Evolutionary conservation across 1,140 invertebrate species (phyloP).

Genomic region (Procambarus clarkii): DNA sequence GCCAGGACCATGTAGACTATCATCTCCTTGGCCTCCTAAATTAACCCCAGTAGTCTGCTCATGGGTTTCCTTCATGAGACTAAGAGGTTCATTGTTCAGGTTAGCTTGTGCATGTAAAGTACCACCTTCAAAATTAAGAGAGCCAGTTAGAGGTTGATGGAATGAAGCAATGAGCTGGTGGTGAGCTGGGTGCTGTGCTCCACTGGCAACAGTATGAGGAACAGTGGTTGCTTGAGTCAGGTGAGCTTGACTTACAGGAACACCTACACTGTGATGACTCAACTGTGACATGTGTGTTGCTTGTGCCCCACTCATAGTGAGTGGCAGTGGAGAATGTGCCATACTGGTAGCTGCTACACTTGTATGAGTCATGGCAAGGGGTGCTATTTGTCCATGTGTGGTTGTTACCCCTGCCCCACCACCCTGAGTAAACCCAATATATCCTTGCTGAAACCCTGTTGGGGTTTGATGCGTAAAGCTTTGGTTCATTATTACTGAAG

Average conservation of each 20-base stretch:
- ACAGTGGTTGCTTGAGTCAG: slow-evolving; percentile 39
- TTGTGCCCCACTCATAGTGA: slow-evolving; percentile 63
- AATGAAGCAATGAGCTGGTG: slow-evolving; percentile 65
- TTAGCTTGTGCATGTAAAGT: slow-evolving; percentile 54
- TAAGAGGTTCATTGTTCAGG: slow-evolving; percentile 66
- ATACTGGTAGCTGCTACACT: slow-evolving; percentile 63
- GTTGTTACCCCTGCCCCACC: slow-evolving; percentile 40
- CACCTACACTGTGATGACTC: slow-evolving; percentile 40
- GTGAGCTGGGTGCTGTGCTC: slow-evolving; percentile 46
- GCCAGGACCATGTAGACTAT: slow-evolving; percentile 51
- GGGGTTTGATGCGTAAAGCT: slow-evolving; percentile 67
- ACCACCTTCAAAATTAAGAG: slow-evolving; percentile 61
- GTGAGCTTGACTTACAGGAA: slow-evolving; percentile 47
- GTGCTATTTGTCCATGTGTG: slow-evolving; percentile 62
- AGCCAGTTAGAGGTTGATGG: slow-evolving; percentile 55
- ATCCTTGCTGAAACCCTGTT: slow-evolving; percentile 68
- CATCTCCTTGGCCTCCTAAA: slow-evolving; percentile 54
- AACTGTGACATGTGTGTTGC: slow-evolving; percentile 55
- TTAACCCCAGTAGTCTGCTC: slow-evolving; percentile 40
- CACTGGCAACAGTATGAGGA: slow-evolving; percentile 54
- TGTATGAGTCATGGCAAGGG: slow-evolving; percentile 66
- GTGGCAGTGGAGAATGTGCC: slow-evolving; percentile 66
- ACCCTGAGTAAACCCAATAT: slow-evolving; percentile 46
- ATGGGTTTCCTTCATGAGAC: slow-evolving; percentile 66
- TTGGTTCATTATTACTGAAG: slow-evolving; percentile 73